phyloP scores from a whole-genome alignment of 2,888 invertebrate genomes.

The Agonopterix subpropinquella region DNA sequence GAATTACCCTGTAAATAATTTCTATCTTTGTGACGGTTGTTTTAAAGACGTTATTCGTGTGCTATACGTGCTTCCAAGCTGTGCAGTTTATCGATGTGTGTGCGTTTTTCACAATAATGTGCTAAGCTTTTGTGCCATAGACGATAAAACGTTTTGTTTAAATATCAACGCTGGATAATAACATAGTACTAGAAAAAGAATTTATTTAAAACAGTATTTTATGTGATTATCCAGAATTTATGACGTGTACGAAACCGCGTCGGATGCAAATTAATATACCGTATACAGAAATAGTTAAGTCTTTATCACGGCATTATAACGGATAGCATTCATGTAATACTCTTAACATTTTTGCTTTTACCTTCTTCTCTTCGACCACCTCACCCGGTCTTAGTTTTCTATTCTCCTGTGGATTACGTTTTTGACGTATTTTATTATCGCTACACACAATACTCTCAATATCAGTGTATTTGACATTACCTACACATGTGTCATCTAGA shows the following conservation, averaged over 20 bases:
- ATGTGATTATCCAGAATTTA: constrained; percentile 55
- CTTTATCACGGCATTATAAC: constrained; percentile 66
- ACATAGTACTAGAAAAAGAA: constrained; percentile 26
- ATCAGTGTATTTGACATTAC: constrained; percentile 34
- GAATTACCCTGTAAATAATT: constrained; percentile 14
- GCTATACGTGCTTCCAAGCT: constrained; percentile 68
- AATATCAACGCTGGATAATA: constrained; percentile 43
- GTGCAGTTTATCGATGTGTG: constrained; percentile 69
- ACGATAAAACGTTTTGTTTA: constrained; percentile 50
- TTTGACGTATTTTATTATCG: constrained; percentile 67
- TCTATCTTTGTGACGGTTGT: constrained; percentile 22
- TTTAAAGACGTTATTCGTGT: constrained; percentile 55
- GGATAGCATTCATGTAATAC: constrained; percentile 65
- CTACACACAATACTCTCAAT: constrained; percentile 38
- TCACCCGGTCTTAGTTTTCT: constrained; percentile 96
- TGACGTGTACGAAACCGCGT: constrained; percentile 51
- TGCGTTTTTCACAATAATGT: constrained; percentile 64
- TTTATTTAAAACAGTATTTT: constrained; percentile 4
- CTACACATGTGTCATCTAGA: constrained; percentile 40
- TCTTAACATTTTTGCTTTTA: constrained; percentile 74
- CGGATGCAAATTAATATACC: constrained; percentile 51
- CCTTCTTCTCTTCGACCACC: constrained; percentile 95
- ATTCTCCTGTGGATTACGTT: constrained; percentile 82
- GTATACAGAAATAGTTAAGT: constrained; percentile 63
- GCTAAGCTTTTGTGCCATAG: constrained; percentile 63